phyloP scores from a whole-genome alignment of 2,888 invertebrate genomes.

The Neelides folsomi region DNA sequence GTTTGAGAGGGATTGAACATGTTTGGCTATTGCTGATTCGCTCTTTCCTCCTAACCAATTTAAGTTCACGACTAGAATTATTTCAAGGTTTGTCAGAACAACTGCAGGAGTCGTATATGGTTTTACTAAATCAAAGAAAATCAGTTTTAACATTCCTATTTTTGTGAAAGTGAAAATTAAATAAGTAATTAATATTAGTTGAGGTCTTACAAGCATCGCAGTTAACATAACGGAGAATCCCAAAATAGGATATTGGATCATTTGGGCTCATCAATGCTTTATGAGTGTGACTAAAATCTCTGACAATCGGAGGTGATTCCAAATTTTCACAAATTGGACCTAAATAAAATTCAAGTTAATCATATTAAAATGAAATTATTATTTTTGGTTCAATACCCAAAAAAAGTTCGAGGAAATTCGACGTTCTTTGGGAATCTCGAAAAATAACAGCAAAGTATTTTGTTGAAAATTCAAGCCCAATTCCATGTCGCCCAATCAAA shows the following conservation, averaged over 20 bases:
- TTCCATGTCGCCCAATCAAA: slow-evolving; percentile 30
- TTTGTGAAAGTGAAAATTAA: too few relatives aligned
- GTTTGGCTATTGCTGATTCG: slow-evolving; percentile 21
- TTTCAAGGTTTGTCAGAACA: slow-evolving; percentile 28
- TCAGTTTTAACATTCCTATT: not conserved
- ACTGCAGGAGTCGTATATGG: slow-evolving; percentile 25
- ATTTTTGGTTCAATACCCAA: slow-evolving; percentile 17
- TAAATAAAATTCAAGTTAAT: slow-evolving; percentile 1
- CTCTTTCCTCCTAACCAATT: slow-evolving; percentile 22
- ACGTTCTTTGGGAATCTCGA: slow-evolving; percentile 26
- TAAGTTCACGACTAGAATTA: slow-evolving; percentile 24
- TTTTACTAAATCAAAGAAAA: slow-evolving; percentile 16
- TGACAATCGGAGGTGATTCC: slow-evolving; percentile 27
- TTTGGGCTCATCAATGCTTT: slow-evolving; percentile 30
- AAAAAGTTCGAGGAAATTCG: slow-evolving; percentile 28
- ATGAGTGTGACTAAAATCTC: slow-evolving; percentile 31
- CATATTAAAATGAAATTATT: not conserved
- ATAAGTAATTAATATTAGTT: slow-evolving; percentile 3
- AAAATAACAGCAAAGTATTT: slow-evolving; percentile 31
- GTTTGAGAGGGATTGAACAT: slow-evolving; percentile 15
- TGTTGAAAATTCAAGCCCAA: slow-evolving; percentile 28
- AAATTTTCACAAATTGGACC: slow-evolving; percentile 25
- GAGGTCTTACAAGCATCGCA: slow-evolving; percentile 25
- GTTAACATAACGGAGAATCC: slow-evolving; percentile 22
- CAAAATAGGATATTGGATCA: slow-evolving; percentile 30